Percentiles rank a stretch among this genome's conserved stretches.
phyloP scores from a whole-genome alignment of 92 coral and sea anemone genomes.

The Galaxea fascicularis region DNA sequence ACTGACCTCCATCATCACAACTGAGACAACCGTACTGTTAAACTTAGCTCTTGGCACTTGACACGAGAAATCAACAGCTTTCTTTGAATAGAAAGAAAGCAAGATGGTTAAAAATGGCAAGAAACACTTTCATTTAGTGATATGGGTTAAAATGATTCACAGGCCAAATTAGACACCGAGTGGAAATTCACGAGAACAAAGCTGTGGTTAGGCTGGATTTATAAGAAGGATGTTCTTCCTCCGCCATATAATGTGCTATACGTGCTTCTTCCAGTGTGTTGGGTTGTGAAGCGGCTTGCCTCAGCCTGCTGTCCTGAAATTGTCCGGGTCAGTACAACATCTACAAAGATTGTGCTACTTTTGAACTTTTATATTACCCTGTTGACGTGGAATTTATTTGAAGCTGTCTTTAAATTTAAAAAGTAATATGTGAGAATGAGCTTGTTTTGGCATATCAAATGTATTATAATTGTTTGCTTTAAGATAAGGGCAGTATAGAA shows the following conservation, averaged over 20 bases:
- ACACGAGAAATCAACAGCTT: no score
- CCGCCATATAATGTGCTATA: conserved; percentile 41
- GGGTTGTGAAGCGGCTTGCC: conserved; percentile 18
- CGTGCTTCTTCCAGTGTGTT: conserved; percentile 8
- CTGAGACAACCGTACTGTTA: no score
- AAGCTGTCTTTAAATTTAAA: no score
- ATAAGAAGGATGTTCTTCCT: conserved; percentile 38
- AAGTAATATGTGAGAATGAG: no score
- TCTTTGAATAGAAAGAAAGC: no score
- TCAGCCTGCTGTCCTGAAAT: conserved; percentile 1
- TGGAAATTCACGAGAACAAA: conserved; percentile 49
- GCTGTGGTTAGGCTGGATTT: conserved; percentile 47
- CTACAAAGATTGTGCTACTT: neutral
- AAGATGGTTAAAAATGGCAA: no score
- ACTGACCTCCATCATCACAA: no score
- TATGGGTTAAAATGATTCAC: neutral
- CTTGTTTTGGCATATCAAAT: no score
- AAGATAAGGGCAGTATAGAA: no score
- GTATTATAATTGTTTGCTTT: no score
- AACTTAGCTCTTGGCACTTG: no score
- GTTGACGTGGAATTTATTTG: neutral
- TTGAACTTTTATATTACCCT: neutral
- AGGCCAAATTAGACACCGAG: conserved; percentile 42
- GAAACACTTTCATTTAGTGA: neutral
- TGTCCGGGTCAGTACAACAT: conserved; percentile 7